Evolutionary conservation across 1,140 invertebrate species (phyloP).

Genomic region (Bombus waltoni): DNA sequence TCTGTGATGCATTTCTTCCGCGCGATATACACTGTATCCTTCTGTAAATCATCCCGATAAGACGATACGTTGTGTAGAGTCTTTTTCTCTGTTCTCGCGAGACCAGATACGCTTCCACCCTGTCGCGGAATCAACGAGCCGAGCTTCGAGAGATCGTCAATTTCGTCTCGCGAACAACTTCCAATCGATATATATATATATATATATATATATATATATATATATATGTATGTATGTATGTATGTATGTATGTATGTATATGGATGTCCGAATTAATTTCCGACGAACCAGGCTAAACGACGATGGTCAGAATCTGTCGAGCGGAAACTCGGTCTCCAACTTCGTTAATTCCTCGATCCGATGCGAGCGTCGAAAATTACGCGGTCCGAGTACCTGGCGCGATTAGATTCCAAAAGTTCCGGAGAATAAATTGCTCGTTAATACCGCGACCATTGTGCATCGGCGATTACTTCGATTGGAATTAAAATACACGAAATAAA

Average conservation of each 20-base stretch:
- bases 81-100: background rate
- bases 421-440: conserved; percentile 13
- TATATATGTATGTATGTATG: background rate
- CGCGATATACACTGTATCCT: conserved; percentile 48
- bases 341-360: conserved; percentile 11
- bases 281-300: background rate
- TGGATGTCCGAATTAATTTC: conserved; percentile 14
- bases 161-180: background rate
- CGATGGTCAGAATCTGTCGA: background rate
- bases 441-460: background rate
- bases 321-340: background rate
- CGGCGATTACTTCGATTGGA: background rate
- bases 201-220: no score
- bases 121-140: conserved; percentile 35
- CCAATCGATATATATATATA: background rate
- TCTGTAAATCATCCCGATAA: conserved; percentile 51
- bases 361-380: conserved; percentile 17
- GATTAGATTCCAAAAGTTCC: conserved; percentile 15
- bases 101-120: background rate
- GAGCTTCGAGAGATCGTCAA: background rate
- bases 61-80: conserved; percentile 7
- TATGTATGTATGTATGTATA: no score
- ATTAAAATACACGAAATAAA: background rate
- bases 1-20: conserved; percentile 50
- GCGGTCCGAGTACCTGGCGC: background rate